Evolutionary conservation across 2,888 invertebrate genomes (phyloP), one percentile per base, ranked within the genome.

Genomic region (Campaea margaritaria): DNA sequence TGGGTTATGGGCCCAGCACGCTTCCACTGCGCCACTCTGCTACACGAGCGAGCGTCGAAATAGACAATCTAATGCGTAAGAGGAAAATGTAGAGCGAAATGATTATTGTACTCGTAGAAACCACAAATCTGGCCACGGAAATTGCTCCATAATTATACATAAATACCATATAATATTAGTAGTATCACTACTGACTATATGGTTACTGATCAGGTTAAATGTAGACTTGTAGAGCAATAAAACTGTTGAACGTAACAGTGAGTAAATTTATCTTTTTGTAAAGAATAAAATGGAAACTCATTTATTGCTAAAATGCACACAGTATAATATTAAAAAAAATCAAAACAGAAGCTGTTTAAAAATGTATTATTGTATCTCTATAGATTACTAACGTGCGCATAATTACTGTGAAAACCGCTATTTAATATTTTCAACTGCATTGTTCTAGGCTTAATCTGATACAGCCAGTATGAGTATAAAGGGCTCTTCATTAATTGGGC

Each of bases 1-100:
- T 96, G 96, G 96, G 95, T 96, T 95, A 95, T 96, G 95, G 95
- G 95, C 95, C 95, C 94, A 95, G 95, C 95, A 95, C 95, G 95
- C 95, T 94, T 95, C 95, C 95, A 94, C 95, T 95, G 94, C 95
- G 94, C 95, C 95, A 95, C 95, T 95, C 95, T 95, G 95, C 67
- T 69, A 59, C 64, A 11, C 5, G 1, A 0, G 0, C 0, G 0
- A 0, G 0, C 0, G 0, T 7, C 38, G 58, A 68, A 69, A 65
- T 63, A 55, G 41, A 12, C 31, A 14, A 49, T 47, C 9, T 0
- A 1, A 14, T 46, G 12, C 31, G 21, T n/a, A 28, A 15, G 16
- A 13, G 1, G 13, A 21, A 48, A 47, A 31, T 9, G 31, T 31
- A 31, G n/a, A n/a, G n/a, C n/a, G n/a, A n/a, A n/a, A n/a, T n/a